phyloP scores from a whole-genome alignment of 2,113 vertebrate genomes.

The Elachura formosa region DNA sequence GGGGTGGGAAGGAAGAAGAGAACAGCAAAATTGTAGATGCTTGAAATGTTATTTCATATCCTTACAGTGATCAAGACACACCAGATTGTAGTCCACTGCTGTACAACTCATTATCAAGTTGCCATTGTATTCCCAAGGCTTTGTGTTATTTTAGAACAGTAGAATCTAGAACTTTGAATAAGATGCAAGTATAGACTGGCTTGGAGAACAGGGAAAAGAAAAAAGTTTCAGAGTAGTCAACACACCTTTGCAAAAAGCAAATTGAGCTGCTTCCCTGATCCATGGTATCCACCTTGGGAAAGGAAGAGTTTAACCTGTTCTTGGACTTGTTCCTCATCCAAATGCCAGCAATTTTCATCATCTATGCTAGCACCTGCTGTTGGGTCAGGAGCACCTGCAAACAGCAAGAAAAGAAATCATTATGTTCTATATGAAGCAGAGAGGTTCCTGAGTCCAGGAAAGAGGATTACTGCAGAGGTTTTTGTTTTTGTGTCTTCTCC shows the following conservation, averaged over 20 bases:
- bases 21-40: neutral
- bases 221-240: slow-evolving; percentile 56
- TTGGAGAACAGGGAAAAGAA: neutral
- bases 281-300: slow-evolving; percentile 96
- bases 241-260: slow-evolving; percentile 95
- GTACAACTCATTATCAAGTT: neutral
- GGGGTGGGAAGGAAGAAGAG: neutral
- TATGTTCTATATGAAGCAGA: neutral
- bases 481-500: neutral
- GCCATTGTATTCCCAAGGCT: neutral
- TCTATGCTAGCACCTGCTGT: slow-evolving; percentile 96
- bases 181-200: neutral
- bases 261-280: slow-evolving; percentile 97
- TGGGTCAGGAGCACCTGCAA: slow-evolving; percentile 92
- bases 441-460: neutral
- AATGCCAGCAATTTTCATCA: slow-evolving; percentile 97
- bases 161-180: neutral
- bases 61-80: neutral
- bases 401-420: slow-evolving; percentile 47
- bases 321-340: slow-evolving; percentile 97
- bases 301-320: slow-evolving; percentile 98
- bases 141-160: neutral
- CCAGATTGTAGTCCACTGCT: neutral
- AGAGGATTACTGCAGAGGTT: neutral
- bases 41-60: neutral